These are phyloP conservation scores for Callyntrura sp. DNA, from an alignment of 2,888 invertebrate genomes.

Conservation along the genomic window DNA sequence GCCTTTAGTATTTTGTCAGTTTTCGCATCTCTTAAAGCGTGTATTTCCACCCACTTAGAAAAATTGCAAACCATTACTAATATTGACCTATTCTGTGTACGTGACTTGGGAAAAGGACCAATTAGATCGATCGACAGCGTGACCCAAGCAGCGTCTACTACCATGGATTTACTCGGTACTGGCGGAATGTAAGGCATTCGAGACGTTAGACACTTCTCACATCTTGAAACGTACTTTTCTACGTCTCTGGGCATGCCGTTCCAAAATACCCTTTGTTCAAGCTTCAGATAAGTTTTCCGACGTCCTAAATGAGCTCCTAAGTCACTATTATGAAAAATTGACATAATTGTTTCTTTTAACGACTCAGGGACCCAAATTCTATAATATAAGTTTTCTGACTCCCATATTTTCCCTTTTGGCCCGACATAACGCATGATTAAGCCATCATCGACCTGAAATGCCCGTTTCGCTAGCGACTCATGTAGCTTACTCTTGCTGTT, in stretches of 20 bases:
- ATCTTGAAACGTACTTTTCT: conserved; percentile 61
- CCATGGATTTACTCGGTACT: conserved; percentile 22
- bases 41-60: conserved; percentile 77
- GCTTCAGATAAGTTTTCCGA: conserved; percentile 67
- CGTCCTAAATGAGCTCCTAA: conserved; percentile 76
- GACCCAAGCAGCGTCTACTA: conserved; percentile 56
- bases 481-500: too few species aligned
- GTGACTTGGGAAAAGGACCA: conserved; percentile 70
- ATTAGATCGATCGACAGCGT: conserved; percentile 70
- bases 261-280: conserved; percentile 76
- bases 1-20: too few species aligned
- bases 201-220: conserved; percentile 67
- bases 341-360: conserved; percentile 48
- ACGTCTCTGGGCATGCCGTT: conserved; percentile 69
- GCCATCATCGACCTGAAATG: conserved; percentile 51
- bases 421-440: conserved; percentile 65
- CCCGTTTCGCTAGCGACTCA: conserved; percentile 45
- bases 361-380: conserved; percentile 67
- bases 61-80: conserved; percentile 73
- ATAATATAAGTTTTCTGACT: conserved; percentile 64
- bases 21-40: too few species aligned
- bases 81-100: conserved; percentile 50
- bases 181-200: conserved; percentile 51
- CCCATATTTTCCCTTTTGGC: conserved; percentile 69
- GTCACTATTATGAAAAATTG: conserved; percentile 59